Percentiles rank a stretch among this genome's conserved stretches.
Conservation (phyloP, 2,113 vertebrate species). For the Chionomys nivalis region DNA sequence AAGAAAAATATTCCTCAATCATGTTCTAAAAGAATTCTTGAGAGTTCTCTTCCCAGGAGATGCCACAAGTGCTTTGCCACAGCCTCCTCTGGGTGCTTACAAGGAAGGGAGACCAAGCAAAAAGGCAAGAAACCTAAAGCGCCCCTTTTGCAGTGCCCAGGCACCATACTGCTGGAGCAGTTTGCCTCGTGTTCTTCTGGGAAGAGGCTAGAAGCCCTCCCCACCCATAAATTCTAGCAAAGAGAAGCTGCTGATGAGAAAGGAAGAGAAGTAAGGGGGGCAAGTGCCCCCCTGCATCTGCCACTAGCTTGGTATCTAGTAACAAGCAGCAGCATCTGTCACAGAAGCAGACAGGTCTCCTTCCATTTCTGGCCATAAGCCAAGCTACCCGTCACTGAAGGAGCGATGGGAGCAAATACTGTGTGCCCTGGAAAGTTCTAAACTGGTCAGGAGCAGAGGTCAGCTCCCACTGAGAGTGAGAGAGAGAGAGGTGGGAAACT, state of each 20-base stretch:
- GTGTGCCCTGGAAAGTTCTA: neutral
- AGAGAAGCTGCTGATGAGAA: neutral
- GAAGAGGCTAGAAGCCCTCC: neutral
- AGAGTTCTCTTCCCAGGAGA: neutral
- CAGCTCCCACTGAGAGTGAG: neutral
- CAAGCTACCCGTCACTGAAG: no score
- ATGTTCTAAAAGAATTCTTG: neutral
- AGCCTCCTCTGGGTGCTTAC: neutral
- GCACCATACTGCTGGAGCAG: neutral
- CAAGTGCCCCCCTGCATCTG: neutral
- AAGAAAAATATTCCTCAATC: neutral
- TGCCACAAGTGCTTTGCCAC: neutral
- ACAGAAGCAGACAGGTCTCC: no score
- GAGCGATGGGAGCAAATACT: neutral
- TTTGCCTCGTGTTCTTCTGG: neutral
- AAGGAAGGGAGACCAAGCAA: neutral
- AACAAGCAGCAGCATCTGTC: no score
- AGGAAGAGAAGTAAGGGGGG: neutral
- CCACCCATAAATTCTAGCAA: neutral
- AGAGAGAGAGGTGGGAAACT: neutral
- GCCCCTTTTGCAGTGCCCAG: neutral
- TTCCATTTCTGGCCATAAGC: no score
- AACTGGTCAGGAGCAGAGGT: neutral
- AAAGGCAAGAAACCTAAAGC: neutral
- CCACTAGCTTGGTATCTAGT: neutral